phyloP scores from a whole-genome alignment of 2,888 invertebrate genomes.

The Odontocolon sp. region DNA sequence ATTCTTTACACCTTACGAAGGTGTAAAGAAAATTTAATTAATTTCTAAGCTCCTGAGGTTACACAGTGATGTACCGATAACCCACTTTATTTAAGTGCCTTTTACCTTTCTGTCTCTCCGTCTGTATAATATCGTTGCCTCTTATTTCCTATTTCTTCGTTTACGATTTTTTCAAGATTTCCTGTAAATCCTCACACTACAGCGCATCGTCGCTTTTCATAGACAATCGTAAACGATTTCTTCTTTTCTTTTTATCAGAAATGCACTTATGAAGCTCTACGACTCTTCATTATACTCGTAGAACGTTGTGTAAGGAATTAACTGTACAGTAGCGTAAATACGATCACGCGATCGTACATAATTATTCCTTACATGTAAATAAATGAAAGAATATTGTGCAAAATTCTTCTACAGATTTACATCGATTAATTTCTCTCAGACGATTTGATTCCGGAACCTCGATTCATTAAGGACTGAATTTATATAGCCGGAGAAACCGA shows the following conservation, averaged over 20 bases:
- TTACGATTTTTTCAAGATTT: conserved; percentile 4
- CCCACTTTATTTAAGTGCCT: conserved; percentile 56
- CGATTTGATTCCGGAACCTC: conserved; percentile 1
- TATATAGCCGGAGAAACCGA: conserved; percentile 27
- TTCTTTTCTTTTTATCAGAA: conserved; percentile 6
- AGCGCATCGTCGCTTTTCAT: neutral
- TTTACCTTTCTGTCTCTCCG: conserved; percentile 23
- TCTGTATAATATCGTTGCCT: neutral
- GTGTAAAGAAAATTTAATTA: conserved; percentile 31
- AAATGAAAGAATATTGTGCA: conserved; percentile 29
- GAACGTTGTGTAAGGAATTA: conserved; percentile 36
- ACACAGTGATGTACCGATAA: conserved; percentile 21
- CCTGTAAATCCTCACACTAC: neutral
- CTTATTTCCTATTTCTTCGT: neutral
- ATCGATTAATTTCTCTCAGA: conserved; percentile 14
- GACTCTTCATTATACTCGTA: conserved; percentile 19
- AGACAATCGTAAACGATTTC: conserved; percentile 8
- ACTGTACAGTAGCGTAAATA: conserved; percentile 26
- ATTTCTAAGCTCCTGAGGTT: conserved; percentile 15
- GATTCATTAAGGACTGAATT: conserved; percentile 36
- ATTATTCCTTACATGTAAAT: conserved; percentile 47
- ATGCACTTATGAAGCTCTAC: conserved; percentile 17
- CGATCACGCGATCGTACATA: conserved; percentile 31
- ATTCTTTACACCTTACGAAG: conserved; percentile 21
- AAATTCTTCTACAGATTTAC: conserved; percentile 17